A percentile compares a stretch with the other conserved stretches of the same genome.
These are phyloP conservation scores for Zaprionus lineosus DNA, from an alignment of 2,888 invertebrate genomes.

Conservation along the genomic window DNA sequence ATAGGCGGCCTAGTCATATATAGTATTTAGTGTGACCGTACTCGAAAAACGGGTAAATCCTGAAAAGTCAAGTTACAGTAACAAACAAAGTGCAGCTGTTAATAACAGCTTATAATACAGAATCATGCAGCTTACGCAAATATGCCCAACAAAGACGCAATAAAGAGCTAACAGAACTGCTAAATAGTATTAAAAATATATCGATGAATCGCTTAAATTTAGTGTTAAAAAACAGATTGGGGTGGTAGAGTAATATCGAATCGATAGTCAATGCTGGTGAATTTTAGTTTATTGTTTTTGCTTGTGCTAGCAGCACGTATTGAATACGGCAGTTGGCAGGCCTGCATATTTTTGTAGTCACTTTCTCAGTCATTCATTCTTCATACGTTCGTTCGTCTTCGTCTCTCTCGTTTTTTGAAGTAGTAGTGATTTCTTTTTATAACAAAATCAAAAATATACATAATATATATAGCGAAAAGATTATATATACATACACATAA, in stretches of 20 bases:
- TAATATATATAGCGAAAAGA: conserved; percentile 46
- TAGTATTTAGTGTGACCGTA: conserved; percentile 25
- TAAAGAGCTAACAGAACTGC: too few relatives aligned
- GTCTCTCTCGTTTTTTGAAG: conserved; percentile 57
- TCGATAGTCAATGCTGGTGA: neutral
- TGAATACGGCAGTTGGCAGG: conserved; percentile 27
- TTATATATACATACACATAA: conserved; percentile 39
- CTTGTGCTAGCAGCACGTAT: conserved; percentile 22
- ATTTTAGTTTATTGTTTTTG: conserved; percentile 8
- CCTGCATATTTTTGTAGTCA: conserved; percentile 45
- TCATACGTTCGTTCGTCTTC: conserved; percentile 51
- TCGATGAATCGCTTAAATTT: neutral
- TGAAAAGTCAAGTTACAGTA: too few relatives aligned
- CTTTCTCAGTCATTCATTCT: conserved; percentile 57
- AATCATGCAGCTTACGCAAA: too few relatives aligned
- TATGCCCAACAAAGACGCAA: too few relatives aligned
- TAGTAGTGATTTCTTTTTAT: conserved; percentile 57
- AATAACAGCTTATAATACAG: too few relatives aligned
- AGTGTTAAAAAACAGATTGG: neutral
- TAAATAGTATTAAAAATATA: neutral
- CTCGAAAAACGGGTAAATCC: neutral
- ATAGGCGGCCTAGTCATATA: conserved; percentile 36
- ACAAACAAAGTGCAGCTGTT: too few relatives aligned
- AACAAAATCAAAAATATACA: conserved; percentile 51
- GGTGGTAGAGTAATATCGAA: conserved; percentile 8